Conservation (phyloP, 2,797 vertebrate genomes). For the Aplochiton taeniatus region DNA sequence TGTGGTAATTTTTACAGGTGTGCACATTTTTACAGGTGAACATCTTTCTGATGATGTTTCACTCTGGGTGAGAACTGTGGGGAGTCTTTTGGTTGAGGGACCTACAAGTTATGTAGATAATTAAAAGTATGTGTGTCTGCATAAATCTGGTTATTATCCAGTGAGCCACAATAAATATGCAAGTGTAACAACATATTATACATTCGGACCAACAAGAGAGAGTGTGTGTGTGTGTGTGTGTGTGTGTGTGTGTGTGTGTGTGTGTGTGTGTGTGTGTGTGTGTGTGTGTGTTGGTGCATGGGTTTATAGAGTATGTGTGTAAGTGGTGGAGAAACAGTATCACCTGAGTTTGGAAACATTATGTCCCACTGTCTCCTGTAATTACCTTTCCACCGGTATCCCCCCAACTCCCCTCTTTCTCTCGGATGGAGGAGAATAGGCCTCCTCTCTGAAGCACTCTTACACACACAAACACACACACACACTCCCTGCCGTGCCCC, state of each 20-base stretch:
- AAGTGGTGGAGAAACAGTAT: neutral
- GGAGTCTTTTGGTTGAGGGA: too few species aligned
- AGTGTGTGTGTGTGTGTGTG: neutral
- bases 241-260: neutral
- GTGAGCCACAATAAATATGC: too few species aligned
- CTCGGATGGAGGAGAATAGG: neutral
- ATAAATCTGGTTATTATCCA: too few species aligned
- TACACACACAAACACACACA: slow-evolving; percentile 4
- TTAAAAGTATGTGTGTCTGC: too few species aligned
- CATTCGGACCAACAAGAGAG: too few species aligned
- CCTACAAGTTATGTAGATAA: too few species aligned
- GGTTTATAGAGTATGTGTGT: neutral
- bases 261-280: neutral
- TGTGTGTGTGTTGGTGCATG: neutral
- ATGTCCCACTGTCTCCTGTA: neutral
- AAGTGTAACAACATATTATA: too few species aligned
- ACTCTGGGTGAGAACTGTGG: too few species aligned
- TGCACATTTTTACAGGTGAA: too few species aligned
- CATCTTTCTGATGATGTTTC: too few species aligned
- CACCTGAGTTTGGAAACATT: slow-evolving; percentile 9
- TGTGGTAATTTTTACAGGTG: too few species aligned
- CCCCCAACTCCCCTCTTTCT: neutral
- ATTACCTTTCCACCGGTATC: slow-evolving; percentile 1
- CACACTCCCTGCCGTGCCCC: slow-evolving; percentile 28
- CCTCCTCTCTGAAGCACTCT: slow-evolving; percentile 18